Conservation (phyloP, 2,888 invertebrate genomes). For the Himalopsyche japonica region DNA sequence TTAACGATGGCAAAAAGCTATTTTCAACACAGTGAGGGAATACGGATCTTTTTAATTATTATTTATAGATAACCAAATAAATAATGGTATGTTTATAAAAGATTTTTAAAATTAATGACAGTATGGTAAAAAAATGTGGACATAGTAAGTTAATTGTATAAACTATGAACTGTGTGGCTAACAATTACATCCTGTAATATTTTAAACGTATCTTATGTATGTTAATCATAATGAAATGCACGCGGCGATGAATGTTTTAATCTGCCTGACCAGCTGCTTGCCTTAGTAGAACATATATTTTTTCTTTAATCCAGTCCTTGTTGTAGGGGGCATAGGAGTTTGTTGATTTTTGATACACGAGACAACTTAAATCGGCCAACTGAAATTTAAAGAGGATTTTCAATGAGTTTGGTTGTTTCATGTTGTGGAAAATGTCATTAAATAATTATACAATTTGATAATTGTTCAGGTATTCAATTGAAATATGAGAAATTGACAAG, state of each 20-base stretch:
- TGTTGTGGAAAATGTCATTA: too few species aligned
- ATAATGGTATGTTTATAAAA: too few species aligned
- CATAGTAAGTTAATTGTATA: too few species aligned
- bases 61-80: too few species aligned
- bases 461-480: too few species aligned
- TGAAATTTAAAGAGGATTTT: constrained; percentile 48
- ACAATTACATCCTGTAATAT: neutral
- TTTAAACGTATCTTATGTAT: neutral
- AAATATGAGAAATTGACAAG: neutral
- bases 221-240: neutral
- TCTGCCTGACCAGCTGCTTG: constrained; percentile 77
- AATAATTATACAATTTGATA: too few species aligned
- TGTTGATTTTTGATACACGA: constrained; percentile 94
- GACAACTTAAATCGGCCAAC: constrained; percentile 90
- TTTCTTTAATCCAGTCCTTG: constrained; percentile 99
- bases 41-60: too few species aligned
- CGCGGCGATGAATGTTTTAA: neutral
- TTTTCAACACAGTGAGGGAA: too few species aligned
- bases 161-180: neutral
- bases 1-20: too few species aligned
- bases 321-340: constrained; percentile 98
- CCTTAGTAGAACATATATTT: constrained; percentile 91
- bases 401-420: too few species aligned
- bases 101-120: too few species aligned
- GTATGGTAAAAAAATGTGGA: too few species aligned